phyloP scores from a whole-genome alignment of 2,113 vertebrate genomes.

The Abramis brama region DNA sequence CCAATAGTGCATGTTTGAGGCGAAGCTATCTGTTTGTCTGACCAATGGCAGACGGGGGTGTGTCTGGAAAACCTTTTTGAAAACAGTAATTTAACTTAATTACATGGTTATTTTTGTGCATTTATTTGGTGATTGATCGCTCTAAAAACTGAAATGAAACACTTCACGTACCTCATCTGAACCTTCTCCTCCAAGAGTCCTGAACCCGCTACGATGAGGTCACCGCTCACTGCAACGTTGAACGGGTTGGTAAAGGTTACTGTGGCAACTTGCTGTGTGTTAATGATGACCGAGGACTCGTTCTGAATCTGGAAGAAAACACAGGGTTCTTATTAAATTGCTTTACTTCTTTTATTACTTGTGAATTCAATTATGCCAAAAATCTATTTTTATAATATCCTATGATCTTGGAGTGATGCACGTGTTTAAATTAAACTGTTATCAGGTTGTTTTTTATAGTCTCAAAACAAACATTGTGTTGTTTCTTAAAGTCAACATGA shows the following conservation, averaged over 20 bases:
- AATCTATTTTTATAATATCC: no score
- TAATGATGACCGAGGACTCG: constrained; percentile 34
- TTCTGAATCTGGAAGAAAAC: constrained; percentile 62
- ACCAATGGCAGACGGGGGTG: background rate
- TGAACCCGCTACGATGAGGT: constrained; percentile 65
- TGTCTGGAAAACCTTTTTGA: background rate
- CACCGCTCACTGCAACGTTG: constrained; percentile 64
- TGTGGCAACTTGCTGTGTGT: constrained; percentile 55
- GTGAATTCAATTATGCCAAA: no score
- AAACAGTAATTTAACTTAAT: background rate
- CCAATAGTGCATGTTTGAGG: background rate
- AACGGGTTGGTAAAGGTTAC: constrained; percentile 72
- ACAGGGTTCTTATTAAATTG: background rate
- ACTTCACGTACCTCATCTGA: constrained; percentile 63
- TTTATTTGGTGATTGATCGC: background rate
- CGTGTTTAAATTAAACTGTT: background rate
- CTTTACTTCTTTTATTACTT: background rate
- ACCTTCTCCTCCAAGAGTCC: constrained; percentile 64
- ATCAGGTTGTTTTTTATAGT: background rate
- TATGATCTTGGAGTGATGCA: background rate
- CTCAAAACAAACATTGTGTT: background rate
- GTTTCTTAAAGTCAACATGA: no score
- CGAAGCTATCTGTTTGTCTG: background rate
- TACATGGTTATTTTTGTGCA: background rate
- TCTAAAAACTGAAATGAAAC: background rate